A percentile compares a stretch with the other conserved stretches of the same genome.
These are phyloP conservation scores for Crocallis elinguaria DNA, from an alignment of 2,888 invertebrate species.

Conservation along the genomic window DNA sequence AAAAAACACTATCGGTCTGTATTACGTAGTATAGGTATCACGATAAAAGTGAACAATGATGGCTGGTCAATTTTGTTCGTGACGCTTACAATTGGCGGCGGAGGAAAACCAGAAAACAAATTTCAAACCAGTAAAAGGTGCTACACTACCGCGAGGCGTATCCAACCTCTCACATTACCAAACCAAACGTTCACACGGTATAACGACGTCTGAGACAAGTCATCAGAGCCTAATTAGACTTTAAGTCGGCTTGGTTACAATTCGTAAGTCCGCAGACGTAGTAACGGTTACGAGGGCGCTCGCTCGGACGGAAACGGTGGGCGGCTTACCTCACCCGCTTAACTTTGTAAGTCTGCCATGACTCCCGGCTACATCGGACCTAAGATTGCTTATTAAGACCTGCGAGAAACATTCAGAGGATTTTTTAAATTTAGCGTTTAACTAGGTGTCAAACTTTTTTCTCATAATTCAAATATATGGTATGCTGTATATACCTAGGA, in stretches of 20 bases:
- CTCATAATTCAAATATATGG: too few species aligned
- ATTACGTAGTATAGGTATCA: too few species aligned
- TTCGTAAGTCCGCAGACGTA: conserved; percentile 82
- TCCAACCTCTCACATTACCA: neutral
- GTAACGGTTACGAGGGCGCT: conserved; percentile 78
- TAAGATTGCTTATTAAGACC: conserved; percentile 73
- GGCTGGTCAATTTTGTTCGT: too few species aligned
- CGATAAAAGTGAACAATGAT: too few species aligned
- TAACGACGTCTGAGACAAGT: conserved; percentile 33
- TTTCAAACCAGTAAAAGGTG: too few species aligned
- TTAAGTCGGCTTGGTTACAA: conserved; percentile 63
- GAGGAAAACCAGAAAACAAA: too few species aligned
- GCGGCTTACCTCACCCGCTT: conserved; percentile 74
- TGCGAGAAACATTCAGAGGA: conserved; percentile 62
- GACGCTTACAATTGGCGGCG: too few species aligned
- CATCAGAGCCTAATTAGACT: conserved; percentile 46
- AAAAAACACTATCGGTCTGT: too few species aligned
- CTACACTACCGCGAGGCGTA: too few species aligned
- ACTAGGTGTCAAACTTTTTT: neutral
- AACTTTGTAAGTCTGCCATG: conserved; percentile 81
- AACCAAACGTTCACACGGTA: neutral
- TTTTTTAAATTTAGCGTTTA: conserved; percentile 61
- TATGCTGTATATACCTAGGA: too few species aligned
- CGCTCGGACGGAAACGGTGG: conserved; percentile 50
- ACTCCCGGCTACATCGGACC: conserved; percentile 46